Evolutionary conservation across 2,888 invertebrate genomes (phyloP).

Genomic region (Rotaria macrura): DNA sequence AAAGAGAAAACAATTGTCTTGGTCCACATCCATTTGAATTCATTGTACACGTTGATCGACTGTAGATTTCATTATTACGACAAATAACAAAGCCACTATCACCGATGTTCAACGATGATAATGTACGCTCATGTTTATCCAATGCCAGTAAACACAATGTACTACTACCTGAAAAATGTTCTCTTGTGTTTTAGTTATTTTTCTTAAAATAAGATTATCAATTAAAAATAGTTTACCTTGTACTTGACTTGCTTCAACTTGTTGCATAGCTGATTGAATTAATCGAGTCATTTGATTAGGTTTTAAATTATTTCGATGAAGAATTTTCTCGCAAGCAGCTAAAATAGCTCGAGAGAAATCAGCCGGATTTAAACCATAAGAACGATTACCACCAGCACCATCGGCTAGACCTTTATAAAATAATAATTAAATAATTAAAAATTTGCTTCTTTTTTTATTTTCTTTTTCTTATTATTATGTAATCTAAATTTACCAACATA

Average conservation of each 20-base stretch:
- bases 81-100: slow-evolving; percentile 30
- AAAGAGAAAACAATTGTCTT: slow-evolving; percentile 24
- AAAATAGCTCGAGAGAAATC: slow-evolving; percentile 29
- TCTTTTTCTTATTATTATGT: too few relatives aligned
- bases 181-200: not conserved
- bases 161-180: slow-evolving; percentile 20
- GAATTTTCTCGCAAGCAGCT: not conserved
- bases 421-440: not conserved
- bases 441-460: too few relatives aligned
- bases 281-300: slow-evolving; percentile 25
- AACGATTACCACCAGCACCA: slow-evolving; percentile 33
- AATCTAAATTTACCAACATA: slow-evolving; percentile 14
- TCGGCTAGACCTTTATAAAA: slow-evolving; percentile 24
- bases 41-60: slow-evolving; percentile 27
- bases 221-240: not conserved
- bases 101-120: slow-evolving; percentile 32
- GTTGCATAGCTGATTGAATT: slow-evolving; percentile 22
- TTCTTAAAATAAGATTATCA: not conserved
- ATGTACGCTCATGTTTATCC: slow-evolving; percentile 16
- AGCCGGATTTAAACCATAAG: slow-evolving; percentile 29
- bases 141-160: slow-evolving; percentile 32
- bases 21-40: slow-evolving; percentile 22
- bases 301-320: not conserved
- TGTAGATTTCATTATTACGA: slow-evolving; percentile 23
- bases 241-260: slow-evolving; percentile 18